A percentile compares a stretch with the other conserved stretches of the same genome.
These are phyloP conservation scores for Tanytarsus gracilentus DNA, from an alignment of 2,888 invertebrate species.

Conservation along the genomic window DNA sequence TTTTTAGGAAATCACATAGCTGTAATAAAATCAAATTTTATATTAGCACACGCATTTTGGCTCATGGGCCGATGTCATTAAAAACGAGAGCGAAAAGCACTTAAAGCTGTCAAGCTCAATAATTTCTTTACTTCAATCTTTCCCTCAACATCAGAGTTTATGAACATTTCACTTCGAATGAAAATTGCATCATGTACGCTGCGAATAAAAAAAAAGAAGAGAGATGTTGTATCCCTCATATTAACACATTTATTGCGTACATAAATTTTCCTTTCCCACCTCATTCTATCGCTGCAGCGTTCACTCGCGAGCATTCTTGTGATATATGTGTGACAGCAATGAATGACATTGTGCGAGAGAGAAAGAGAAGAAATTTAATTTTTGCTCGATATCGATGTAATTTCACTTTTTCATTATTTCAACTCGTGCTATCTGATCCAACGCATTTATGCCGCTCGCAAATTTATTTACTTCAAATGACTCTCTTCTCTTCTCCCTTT, in stretches of 20 bases:
- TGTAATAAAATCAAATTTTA: slow-evolving; percentile 15
- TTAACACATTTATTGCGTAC: slow-evolving; percentile 16
- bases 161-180: neutral
- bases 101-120: slow-evolving; percentile 3
- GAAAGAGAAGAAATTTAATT: neutral
- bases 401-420: neutral
- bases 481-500: too few relatives aligned
- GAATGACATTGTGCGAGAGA: too few relatives aligned
- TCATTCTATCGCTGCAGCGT: neutral
- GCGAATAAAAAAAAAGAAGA: neutral
- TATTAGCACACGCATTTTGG: slow-evolving; percentile 5
- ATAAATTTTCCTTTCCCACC: slow-evolving; percentile 3
- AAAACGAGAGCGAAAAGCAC: neutral
- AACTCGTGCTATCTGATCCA: neutral
- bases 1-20: too few relatives aligned
- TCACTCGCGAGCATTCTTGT: neutral
- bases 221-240: slow-evolving; percentile 5
- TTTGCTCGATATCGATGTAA: neutral
- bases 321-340: too few relatives aligned
- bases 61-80: neutral
- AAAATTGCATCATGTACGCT: slow-evolving; percentile 7
- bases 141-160: neutral
- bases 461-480: neutral
- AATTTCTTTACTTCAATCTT: neutral
- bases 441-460: neutral